Base-by-base conservation (phyloP, 92 coral and sea anemone genomes). In the Bergia puertoricense region DNA sequence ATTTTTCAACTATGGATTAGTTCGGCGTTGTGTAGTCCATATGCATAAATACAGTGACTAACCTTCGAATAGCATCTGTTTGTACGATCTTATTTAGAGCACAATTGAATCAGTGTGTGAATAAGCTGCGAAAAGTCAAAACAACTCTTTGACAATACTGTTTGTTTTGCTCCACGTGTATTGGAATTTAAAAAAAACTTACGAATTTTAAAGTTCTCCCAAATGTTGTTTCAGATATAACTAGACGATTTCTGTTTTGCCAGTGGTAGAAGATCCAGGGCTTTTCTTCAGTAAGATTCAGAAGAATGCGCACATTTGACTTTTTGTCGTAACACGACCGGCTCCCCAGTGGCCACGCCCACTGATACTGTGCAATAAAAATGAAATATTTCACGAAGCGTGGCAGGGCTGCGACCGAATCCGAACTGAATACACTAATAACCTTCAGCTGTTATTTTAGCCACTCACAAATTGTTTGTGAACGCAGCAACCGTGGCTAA, bases 381-480 rank as follows among this genome's bases (percentile, higher is more conserved):
- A 74, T 10, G n/a, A 36, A 74, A 15, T 40, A 2, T 74, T 76
- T 76, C 2, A 41, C 54, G 23, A 45, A 45, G 80, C 37, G 46
- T 45, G 80, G 51, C 51, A 18, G 39, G 80, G 23, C 22, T 76
- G 46, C 23, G 80, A 18, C 48, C 54, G 80, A 6, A 79, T 79
- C 69, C 18, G 44, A 48, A 22, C 68, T 50, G n/a, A 79, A 79
- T 79, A 7, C 62, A 79, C 20, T 23, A 16, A 11, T 13, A 51
- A 50, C 42, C 41, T 20, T 4, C 30, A 30, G 14, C 1, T 79
- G 83, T 10, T 54, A 11, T 30, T 74, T 36, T 23, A 38, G 45
- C 44, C 68, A 51, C 67, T 79, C 82, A 56, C 65, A 16, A 79
- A 46, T 16, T 79, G 65, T 39, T 74, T 74, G 42, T 74, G n/a